Base-by-base conservation (phyloP, 37 sponge, comb jelly and placozoan species). In the Ephydatia muelleri region DNA sequence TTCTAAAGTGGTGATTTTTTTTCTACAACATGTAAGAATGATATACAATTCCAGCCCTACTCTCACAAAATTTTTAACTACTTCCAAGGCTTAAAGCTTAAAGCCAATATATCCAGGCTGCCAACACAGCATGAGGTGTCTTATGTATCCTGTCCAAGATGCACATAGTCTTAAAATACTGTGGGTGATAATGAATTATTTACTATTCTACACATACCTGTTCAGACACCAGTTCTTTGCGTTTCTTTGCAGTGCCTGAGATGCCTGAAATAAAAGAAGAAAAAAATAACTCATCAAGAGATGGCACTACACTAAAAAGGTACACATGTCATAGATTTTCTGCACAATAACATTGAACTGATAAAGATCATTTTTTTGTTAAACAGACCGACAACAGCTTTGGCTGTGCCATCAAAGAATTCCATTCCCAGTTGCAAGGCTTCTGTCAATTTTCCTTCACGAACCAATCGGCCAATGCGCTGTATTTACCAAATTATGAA, bases 351-450 rank as follows among this genome's bases (percentile, higher is more conserved):
- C 78, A 43, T 43, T 3, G 43, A 3, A 25, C n/a, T n/a, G 37
- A 75, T 72, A 72, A 12, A 12, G 13, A 23, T 13, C 29, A 76
- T 12, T n/a, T n/a, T n/a, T n/a, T n/a, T 11, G 6, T 1, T 68
- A 19, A 22, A 8, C 80, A 67, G 0, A 87, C 94, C 94, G 36
- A 93, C 81, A 36, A 90, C 85, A 76, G 91, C 91, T 68, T 38
- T 72, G 25, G 94, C 94, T n/a, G 64, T 90, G 38, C 88, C 91
- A 23, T 84, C 83, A 49, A 87, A 91, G 25, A 93, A 68, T 29
- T 77, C 75, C 19, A 93, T 72, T 25, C 87, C 94, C 43, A 91
- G 88, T 49, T 85, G 68, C 39, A 93, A 30, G 19, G 94, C 94
- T 68, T 93, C 92, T 5, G 79, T 77, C 49, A 87, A 29, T 28